phyloP scores from a whole-genome alignment of 2,888 invertebrate genomes.

The Tenodera sinensis region DNA sequence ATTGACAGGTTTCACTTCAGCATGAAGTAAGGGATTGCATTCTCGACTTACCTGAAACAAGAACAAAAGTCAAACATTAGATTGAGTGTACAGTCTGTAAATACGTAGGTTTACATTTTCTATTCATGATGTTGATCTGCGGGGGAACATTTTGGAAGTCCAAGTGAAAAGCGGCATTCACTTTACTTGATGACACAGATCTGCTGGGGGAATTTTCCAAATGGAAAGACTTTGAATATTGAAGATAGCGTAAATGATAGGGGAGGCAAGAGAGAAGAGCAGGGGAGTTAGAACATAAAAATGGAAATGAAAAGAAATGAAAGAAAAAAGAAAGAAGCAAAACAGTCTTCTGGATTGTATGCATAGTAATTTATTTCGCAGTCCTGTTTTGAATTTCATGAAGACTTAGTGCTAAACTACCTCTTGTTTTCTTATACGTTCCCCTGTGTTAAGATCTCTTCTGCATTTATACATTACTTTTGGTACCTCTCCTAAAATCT shows the following conservation, averaged over 20 bases:
- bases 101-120: neutral
- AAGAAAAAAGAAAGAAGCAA: neutral
- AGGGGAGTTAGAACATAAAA: neutral
- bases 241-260: neutral
- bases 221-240: neutral
- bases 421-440: neutral
- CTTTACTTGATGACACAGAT: neutral
- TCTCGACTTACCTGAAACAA: neutral
- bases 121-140: neutral
- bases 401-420: neutral
- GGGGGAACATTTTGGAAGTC: neutral
- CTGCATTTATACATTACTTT: neutral
- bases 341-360: neutral
- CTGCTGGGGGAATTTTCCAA: neutral
- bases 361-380: slow-evolving; percentile 5
- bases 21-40: neutral
- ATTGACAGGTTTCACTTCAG: neutral
- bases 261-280: neutral
- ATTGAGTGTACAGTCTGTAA: neutral
- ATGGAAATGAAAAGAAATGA: neutral
- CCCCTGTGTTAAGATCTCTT: neutral
- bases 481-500: neutral
- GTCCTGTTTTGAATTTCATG: slow-evolving; percentile 17
- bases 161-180: neutral
- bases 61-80: neutral